A percentile compares a stretch with the other conserved stretches of the same genome.
Conservation (phyloP, 1,140 invertebrate species). For the Papilio polytes region DNA sequence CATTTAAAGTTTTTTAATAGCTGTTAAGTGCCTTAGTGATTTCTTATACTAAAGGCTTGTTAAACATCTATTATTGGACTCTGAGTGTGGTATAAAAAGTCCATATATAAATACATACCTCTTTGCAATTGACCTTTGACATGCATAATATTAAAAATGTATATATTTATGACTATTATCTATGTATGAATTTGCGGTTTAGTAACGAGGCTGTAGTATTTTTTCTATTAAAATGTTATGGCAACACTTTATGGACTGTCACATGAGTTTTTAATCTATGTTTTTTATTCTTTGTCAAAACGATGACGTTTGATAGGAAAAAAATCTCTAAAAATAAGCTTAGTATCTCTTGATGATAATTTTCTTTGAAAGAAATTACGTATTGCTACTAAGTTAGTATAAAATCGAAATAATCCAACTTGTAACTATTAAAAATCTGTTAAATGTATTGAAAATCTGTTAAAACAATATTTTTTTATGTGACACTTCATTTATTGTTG, state of each 20-base stretch:
- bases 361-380: too few species aligned
- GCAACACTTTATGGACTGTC: slow-evolving; percentile 22
- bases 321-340: neutral
- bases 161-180: neutral
- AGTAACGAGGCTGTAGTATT: slow-evolving; percentile 4
- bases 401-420: too few species aligned
- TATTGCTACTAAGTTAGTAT: too few species aligned
- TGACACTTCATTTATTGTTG: slow-evolving; percentile 17
- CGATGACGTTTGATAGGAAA: neutral
- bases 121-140: neutral
- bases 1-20: neutral
- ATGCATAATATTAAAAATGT: neutral
- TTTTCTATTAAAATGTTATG: slow-evolving; percentile 9
- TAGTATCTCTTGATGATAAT: too few species aligned
- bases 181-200: neutral
- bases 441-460: neutral
- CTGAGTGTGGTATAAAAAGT: neutral
- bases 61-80: neutral
- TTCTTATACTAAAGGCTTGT: neutral
- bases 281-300: neutral
- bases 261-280: neutral
- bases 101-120: neutral
- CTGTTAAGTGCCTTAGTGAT: too few species aligned
- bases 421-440: too few species aligned
- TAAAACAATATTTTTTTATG: neutral